Evolutionary conservation across 2,797 vertebrate species (phyloP).

Genomic region (Sebastes minor): DNA sequence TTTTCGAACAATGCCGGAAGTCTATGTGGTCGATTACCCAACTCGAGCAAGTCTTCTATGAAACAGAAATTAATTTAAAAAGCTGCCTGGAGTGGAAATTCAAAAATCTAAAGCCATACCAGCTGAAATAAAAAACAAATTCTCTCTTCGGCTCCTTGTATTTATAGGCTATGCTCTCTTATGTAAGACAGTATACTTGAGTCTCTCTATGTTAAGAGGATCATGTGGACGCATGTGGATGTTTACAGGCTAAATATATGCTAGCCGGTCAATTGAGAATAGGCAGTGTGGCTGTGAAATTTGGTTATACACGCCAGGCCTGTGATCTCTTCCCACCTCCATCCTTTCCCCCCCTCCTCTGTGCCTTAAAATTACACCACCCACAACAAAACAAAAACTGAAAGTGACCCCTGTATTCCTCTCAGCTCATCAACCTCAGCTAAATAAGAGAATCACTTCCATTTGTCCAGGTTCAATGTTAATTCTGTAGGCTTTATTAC

Average conservation of each 20-base stretch:
- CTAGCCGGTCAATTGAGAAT: slow-evolving; percentile 15
- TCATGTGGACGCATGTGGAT: slow-evolving; percentile 5
- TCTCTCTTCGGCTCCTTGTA: not conserved
- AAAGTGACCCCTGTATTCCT: not conserved
- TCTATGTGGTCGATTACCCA: not conserved
- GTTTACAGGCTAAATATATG: slow-evolving; percentile 50
- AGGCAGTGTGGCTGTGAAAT: not conserved
- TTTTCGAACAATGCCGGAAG: too few relatives aligned
- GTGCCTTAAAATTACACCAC: slow-evolving; percentile 45
- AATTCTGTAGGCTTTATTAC: slow-evolving; percentile 10
- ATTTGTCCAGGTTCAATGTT: slow-evolving; percentile 27
- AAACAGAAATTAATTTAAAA: not conserved
- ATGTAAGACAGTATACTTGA: slow-evolving; percentile 27
- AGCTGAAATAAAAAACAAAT: not conserved
- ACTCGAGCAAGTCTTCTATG: not conserved
- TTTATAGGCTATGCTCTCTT: slow-evolving; percentile 6
- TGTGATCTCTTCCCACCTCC: not conserved
- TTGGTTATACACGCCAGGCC: not conserved
- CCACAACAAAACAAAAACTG: slow-evolving; percentile 1
- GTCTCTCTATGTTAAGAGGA: slow-evolving; percentile 3
- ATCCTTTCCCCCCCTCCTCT: not conserved
- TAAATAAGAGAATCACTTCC: not conserved
- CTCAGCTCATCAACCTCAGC: not conserved
- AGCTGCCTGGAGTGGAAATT: not conserved
- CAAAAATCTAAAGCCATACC: not conserved